Evolutionary conservation across 1,140 invertebrate species (phyloP), one percentile per base, ranked within the genome.

Genomic region (Macrostomum lignano): DNA sequence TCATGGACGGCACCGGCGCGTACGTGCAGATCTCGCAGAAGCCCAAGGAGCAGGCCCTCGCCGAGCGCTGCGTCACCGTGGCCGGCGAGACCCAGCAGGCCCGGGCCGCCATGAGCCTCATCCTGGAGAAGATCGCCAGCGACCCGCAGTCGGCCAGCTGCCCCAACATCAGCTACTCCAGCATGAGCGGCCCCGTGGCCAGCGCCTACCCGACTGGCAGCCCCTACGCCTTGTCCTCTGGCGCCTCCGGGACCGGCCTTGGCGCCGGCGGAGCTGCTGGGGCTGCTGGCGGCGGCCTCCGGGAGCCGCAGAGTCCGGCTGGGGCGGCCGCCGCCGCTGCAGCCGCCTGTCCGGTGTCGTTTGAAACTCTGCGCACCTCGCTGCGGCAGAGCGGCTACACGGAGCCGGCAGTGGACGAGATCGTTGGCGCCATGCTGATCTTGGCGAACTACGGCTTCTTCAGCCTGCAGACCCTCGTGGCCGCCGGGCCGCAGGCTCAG

Each of bases 11-110:
- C 49, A 88, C 74, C 47, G 79, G 82, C 40, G 84, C 82, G 38
- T 91, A 91, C 60, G 79, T 94, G 42, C 84, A 93, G 64, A 84
- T 96, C 48, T 93, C 81, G 47, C 84, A 93, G 58, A 94, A 94
- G 60, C 78, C 82, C 36, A 86, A 86, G 60, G 84, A 93, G 54
- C 69, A 86, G 25, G 77, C 76, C 44, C 65, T 93, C 32, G 76
- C 82, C 47, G 86, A 94, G 53, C 66, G 84, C 42, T 91, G 82
- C 60, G 86, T 94, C 47, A 93, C 84, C 36, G 75, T 94, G 33
- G 84, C 88, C 35, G 81, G 77, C 69, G 52, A 67, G 20, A n/a
- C 75, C 47, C 77, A 84, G 43, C 72, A 75, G 43, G 82, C 86
- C 54, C 74, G 74, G 55, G 75, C 72, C 50, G 86, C 86, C 19